Evolutionary conservation across 2,797 vertebrate genomes (phyloP), one percentile per base, ranked within the genome.

Genomic region (Picus viridis): DNA sequence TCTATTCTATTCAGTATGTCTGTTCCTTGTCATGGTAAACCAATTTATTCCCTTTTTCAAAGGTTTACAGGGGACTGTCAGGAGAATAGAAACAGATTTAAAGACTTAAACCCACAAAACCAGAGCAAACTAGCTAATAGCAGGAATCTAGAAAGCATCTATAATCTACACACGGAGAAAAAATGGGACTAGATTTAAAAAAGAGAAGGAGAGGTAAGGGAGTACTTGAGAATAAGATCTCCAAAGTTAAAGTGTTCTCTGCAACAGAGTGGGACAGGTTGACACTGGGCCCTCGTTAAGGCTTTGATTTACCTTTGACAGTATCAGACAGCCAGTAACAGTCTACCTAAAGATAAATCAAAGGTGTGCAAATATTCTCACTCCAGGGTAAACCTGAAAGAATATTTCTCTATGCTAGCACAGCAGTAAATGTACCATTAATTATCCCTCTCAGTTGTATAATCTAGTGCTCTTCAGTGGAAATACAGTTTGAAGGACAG

Each of bases 261-360:
- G 79, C 94, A 90, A 82, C 5, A 78, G 39, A 29, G 9, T 53
- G 18, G 30, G 32, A 70, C 18, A 39, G 20, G n/a, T 82, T 86
- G 67, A 56, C 70, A 64, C 12, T 1, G 1, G 57, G 57, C 24
- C 45, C 54, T 89, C 39, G 34, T 61, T 92, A 83, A 90, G 51
- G n/a, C 11, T 84, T 76, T 94, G 85, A 84, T 91, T 94, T 92
- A 89, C 34, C 7, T 91, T 79, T 78, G 67, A 53, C 7, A 1
- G 18, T 83, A 69, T 86, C 53, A 90, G 76, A 45, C 43, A 93
- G 45, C 34, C 64, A 83, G 22, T 65, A 83, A 45, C 36, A 68
- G n/a, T 49, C 47, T 54, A 78, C 12, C 10, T 45, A 89, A 90
- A 90, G 39, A 93, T 71, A 96, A 95, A 92, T 93, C 69, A 94